Evolutionary conservation across 1,140 invertebrate species (phyloP), one percentile per base, ranked within the genome.

Genomic region (Glomeris maerens): DNA sequence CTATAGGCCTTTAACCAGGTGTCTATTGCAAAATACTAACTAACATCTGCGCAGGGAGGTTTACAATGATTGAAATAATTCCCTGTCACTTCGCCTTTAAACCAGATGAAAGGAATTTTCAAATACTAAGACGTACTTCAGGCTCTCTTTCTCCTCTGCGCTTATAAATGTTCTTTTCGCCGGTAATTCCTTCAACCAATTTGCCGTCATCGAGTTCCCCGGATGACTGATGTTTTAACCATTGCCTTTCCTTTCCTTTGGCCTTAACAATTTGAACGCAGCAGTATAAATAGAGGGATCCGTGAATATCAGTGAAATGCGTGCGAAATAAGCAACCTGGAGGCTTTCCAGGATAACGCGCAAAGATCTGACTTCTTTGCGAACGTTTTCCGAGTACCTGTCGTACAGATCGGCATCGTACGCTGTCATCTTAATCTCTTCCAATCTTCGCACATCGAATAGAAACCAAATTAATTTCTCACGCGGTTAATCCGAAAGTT

Each of bases 161-260:
- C 53, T 82, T 77, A 62, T 93, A 98, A 59, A 98, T 89, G 44
- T 81, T 81, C 62, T 83, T 85, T 64, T 97, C 93, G 0, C 93
- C 91, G 2, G 90, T 81, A 45, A 95, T 62, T 54, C 82, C 90
- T 75, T 98, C 94, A 60, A 98, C 92, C 45, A 98, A 73, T 67
- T 95, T 96, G 0, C 79, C 79, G 62, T 98, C 94, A 63, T 98
- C 94, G 25, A 97, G 67, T 66, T 98, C 94, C 0, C 94, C 94
- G 42, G 84, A 80, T 0, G 90, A 92, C 69, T 92, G 88, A 68
- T 93, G 84, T 52, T 81, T 78, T 25, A 80, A 73, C 93, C 94
- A 98, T 57, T 91, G 84, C 5, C 93, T 72, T 62, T 97, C 93
- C 57, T 90, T 90, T 56, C 81, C 84, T 70, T 92, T 91, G 0